A percentile compares a stretch with the other conserved stretches of the same genome.
These are phyloP conservation scores for Trialeurodes vaporariorum DNA, from an alignment of 1,140 invertebrate species.

Conservation along the genomic window DNA sequence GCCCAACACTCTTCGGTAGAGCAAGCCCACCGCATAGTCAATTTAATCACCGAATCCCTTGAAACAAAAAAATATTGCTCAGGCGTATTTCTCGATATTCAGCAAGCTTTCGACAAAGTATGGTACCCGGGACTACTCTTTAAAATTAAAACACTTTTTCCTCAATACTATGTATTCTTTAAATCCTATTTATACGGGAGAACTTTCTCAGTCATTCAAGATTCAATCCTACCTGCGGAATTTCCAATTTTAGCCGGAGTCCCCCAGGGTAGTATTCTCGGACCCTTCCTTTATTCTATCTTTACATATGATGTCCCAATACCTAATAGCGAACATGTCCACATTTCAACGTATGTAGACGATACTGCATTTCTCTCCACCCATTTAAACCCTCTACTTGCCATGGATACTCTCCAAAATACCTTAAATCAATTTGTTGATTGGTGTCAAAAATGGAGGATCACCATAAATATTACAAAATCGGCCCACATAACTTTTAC, in stretches of 20 bases:
- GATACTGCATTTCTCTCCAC: neutral
- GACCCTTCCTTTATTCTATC: neutral
- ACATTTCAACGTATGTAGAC: neutral
- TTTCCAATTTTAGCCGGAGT: neutral
- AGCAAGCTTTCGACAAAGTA: conserved; percentile 31
- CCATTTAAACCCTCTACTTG: neutral
- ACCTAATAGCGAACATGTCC: neutral
- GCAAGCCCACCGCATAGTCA: conserved; percentile 3
- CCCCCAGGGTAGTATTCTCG: neutral
- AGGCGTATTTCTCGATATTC: conserved; percentile 29
- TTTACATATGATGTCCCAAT: neutral
- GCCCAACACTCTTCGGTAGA: conserved; percentile 8
- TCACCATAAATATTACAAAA: conserved; percentile 26
- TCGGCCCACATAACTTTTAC: conserved; percentile 9
- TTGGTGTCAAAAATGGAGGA: conserved; percentile 27
- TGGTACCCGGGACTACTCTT: conserved; percentile 25
- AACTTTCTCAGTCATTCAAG: neutral
- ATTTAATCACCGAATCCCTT: neutral
- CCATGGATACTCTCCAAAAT: neutral
- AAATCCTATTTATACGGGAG: neutral
- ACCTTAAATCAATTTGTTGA: conserved; percentile 10
- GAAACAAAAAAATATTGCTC: conserved; percentile 19
- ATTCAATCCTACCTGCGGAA: neutral
- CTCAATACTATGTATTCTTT: neutral
- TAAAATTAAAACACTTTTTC: neutral